Conservation (phyloP, 2,797 vertebrate genomes). For the Chaetophractus vellerosus region DNA sequence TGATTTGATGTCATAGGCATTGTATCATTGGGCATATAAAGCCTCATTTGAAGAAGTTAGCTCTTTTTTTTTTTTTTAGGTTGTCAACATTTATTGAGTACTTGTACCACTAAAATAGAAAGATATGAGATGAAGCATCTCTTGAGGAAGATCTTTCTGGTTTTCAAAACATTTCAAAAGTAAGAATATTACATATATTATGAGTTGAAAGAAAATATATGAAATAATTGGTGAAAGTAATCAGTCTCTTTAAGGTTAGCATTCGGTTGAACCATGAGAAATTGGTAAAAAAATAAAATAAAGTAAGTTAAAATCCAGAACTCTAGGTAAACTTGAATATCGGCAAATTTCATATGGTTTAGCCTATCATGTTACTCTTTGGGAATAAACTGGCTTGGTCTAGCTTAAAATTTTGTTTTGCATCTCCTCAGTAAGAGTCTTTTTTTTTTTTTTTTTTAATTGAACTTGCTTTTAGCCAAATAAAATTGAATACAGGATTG, state of each 20-base stretch:
- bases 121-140: not conserved
- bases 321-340: not conserved
- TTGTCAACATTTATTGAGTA: not conserved
- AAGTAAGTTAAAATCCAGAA: not conserved
- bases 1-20: not conserved
- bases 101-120: not conserved
- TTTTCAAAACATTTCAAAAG: constrained; percentile 51
- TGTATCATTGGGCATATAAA: not conserved
- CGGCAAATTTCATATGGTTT: not conserved
- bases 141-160: not conserved
- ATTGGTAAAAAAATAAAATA: not conserved
- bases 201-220: not conserved
- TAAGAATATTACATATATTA: not conserved
- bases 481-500: not conserved
- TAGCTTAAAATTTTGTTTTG: not conserved
- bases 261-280: not conserved
- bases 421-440: constrained; percentile 5
- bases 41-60: not conserved
- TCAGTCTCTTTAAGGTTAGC: not conserved
- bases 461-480: constrained; percentile 30
- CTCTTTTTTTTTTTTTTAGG: not conserved
- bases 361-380: not conserved
- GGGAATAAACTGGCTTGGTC: not conserved
- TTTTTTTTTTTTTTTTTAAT: constrained; percentile 52
- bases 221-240: not conserved